Evolutionary conservation across 2,113 vertebrate species (phyloP).

Genomic region (Anguilla japonica): DNA sequence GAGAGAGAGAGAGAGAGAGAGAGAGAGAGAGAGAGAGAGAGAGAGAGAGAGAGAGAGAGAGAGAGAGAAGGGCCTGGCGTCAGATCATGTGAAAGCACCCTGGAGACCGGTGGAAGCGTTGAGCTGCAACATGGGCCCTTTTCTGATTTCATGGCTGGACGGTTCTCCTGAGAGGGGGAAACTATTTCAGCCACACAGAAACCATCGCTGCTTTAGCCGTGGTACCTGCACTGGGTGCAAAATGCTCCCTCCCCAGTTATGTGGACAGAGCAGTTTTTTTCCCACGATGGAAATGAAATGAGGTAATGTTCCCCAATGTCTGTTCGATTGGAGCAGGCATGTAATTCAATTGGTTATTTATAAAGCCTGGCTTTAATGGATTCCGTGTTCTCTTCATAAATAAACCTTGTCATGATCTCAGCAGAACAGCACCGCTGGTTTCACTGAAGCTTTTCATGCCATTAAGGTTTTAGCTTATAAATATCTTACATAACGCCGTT

Average conservation of each 20-base stretch:
- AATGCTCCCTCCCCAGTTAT: slow-evolving; percentile 23
- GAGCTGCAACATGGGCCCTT: slow-evolving; percentile 64
- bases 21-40: neutral
- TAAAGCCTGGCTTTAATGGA: slow-evolving; percentile 18
- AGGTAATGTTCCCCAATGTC: slow-evolving; percentile 5
- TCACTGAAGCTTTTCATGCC: neutral
- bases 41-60: neutral
- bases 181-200: slow-evolving; percentile 45
- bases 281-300: neutral
- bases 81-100: slow-evolving; percentile 55
- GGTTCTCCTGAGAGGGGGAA: slow-evolving; percentile 51
- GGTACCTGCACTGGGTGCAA: slow-evolving; percentile 12
- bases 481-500: neutral
- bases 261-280: neutral
- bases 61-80: slow-evolving; percentile 40
- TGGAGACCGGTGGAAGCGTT: slow-evolving; percentile 53
- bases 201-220: slow-evolving; percentile 33
- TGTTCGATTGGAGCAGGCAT: neutral
- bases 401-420: neutral
- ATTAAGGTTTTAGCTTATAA: neutral
- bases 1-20: neutral
- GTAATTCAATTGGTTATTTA: slow-evolving; percentile 30
- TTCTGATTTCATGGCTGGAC: slow-evolving; percentile 69
- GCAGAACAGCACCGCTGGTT: neutral
- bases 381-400: slow-evolving; percentile 23